These are phyloP conservation scores for Ormyrus labotus DNA, from an alignment of 2,888 invertebrate genomes.

Conservation along the genomic window DNA sequence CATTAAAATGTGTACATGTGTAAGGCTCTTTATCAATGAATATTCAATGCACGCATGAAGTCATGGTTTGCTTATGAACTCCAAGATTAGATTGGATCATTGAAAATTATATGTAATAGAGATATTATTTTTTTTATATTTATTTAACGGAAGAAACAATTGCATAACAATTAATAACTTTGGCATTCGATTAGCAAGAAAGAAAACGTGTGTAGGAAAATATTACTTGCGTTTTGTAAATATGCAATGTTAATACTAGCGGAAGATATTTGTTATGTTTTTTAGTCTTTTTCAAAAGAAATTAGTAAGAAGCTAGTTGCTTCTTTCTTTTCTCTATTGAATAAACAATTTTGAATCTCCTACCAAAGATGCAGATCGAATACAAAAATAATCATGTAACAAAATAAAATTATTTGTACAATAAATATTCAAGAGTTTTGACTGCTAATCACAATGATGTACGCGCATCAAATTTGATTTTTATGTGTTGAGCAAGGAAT, in stretches of 20 bases:
- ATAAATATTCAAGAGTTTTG: constrained; percentile 40
- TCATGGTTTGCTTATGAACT: constrained; percentile 49
- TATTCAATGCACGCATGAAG: constrained; percentile 50
- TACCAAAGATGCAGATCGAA: constrained; percentile 69
- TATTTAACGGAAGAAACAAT: constrained; percentile 46
- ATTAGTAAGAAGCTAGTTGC: constrained; percentile 31
- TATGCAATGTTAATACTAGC: constrained; percentile 54
- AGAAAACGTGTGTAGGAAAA: constrained; percentile 40
- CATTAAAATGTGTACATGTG: constrained; percentile 45
- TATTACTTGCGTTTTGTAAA: constrained; percentile 56
- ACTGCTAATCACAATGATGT: constrained; percentile 36
- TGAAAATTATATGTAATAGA: constrained; percentile 42
- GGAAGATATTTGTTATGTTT: constrained; percentile 53
- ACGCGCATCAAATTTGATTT: constrained; percentile 62
- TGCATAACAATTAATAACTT: constrained; percentile 36
- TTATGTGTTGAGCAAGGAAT: constrained; percentile 65
- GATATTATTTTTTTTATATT: constrained; percentile 53
- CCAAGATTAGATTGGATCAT: constrained; percentile 52
- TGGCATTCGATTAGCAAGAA: constrained; percentile 36
- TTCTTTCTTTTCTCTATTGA: constrained; percentile 58
- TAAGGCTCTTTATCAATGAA: constrained; percentile 52
- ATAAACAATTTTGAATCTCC: constrained; percentile 59
- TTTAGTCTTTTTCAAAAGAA: constrained; percentile 47
- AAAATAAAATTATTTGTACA: constrained; percentile 48
- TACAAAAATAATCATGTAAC: constrained; percentile 40